Conservation (phyloP, 2,888 invertebrate species). For the Ypsolopha sequella region DNA sequence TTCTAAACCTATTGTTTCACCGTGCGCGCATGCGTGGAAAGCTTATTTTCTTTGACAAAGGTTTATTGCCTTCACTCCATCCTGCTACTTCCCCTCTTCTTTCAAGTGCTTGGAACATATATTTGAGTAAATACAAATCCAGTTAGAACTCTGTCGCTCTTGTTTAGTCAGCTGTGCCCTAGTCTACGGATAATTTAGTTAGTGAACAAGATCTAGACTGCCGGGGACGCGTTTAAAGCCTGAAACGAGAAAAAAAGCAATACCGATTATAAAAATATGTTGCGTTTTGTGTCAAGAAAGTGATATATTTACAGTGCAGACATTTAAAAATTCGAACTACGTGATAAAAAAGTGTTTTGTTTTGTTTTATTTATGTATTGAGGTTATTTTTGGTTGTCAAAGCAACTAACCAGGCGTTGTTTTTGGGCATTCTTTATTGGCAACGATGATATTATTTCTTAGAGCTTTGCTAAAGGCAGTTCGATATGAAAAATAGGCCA, state of each 20-base stretch:
- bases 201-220: conserved; percentile 29
- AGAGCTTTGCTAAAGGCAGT: background rate
- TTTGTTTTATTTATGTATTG: conserved; percentile 11
- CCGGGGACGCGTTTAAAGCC: conserved; percentile 21
- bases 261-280: conserved; percentile 11
- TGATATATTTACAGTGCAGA: background rate
- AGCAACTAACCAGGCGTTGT: conserved; percentile 14
- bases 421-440: background rate
- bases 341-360: too few species aligned
- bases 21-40: conserved; percentile 49
- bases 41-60: conserved; percentile 35
- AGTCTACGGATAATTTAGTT: conserved; percentile 50
- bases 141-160: conserved; percentile 39
- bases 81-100: conserved; percentile 30
- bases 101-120: conserved; percentile 29
- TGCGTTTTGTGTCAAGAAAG: conserved; percentile 11
- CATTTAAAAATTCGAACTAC: too few species aligned
- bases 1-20: conserved; percentile 31
- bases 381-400: conserved; percentile 22
- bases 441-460: background rate
- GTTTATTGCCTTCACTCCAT: conserved; percentile 21
- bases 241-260: background rate
- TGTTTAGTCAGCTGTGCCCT: conserved; percentile 62
- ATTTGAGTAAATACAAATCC: conserved; percentile 22
- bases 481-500: background rate